Evolutionary conservation across 2,888 invertebrate species (phyloP), one percentile per base, ranked within the genome.

Genomic region (Nudaria mundana): DNA sequence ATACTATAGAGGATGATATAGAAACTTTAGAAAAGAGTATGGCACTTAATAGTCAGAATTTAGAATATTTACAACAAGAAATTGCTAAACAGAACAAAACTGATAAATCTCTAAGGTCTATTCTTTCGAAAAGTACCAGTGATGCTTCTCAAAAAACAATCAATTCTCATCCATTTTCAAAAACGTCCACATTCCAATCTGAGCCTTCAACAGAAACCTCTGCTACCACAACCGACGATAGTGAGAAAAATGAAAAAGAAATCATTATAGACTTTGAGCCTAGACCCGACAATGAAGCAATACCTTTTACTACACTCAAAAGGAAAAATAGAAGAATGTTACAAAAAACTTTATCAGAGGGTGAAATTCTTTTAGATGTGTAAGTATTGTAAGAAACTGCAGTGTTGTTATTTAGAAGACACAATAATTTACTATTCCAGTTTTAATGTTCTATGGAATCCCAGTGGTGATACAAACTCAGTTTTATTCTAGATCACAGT

Each of bases 221-320:
- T 5, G 86, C 79, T 2, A 89, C 89, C 2, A 89, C 89, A 7
- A 89, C 89, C 12, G 88, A 87, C 48, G 89, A 90, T 30, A 88
- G 91, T 70, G 89, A 91, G 50, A 91, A 92, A 56, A 92, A 92
- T 63, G 93, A 94, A 71, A 92, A 92, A 58, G 96, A 96, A 81
- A 96, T 96, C 40, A 93, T 96, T 48, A 96, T 96, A 53, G 95
- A 96, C 71, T 96, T 96, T 72, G 95, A 96, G 78, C 96, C 96
- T 4, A 91, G 92, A 48, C 82, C 92, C 8, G 91, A 91, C 35
- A 90, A 90, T 28, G 91, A 91, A 54, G 92, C 93, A 11, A 92
- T 93, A 36, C 91, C 91, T 35, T 91, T 91, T 36, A 91, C 91
- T 44, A 90, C 91, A 3, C 57, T 86, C 26, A 66, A 72, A 20